Evolutionary conservation across 2,888 invertebrate genomes (phyloP), one percentile per base, ranked within the genome.

Genomic region (Callyntrura sp.): DNA sequence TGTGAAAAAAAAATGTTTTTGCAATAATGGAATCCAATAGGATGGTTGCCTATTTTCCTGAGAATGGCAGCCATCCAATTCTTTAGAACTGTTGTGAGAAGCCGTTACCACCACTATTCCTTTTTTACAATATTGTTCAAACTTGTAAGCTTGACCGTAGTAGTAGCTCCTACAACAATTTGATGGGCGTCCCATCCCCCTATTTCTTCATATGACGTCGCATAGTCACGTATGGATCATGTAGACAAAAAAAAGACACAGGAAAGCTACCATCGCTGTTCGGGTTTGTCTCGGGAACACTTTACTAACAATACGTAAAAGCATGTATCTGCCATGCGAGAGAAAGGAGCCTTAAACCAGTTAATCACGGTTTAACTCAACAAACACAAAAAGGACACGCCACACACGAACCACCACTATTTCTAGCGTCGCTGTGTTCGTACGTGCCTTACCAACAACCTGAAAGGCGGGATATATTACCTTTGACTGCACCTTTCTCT

Each of bases 31-130:
- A 87, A 81, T 87, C 81, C 81, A 81, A 81, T 82, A 87, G 82
- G 70, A 28, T 87, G 70, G 87, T 79, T 82, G 82, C 81, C 87
- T 81, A 87, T 87, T 87, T 87, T 87, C 81, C 73, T 70, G 87
- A 87, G 87, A 87, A 87, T 87, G 87, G 87, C 87, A 87, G 87
- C 87, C 48, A 87, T 87, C 87, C 87, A 87, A 87, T 87, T 87
- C 87, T 82, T 87, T 87, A 87, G 45, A 87, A 87, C 70, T 87
- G 87, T 82, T 86, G 87, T 70, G 81, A 87, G 73, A 70, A 57
- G 87, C 70, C 68, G 81, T 87, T 87, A 79, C 86, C 20, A 17
- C 35, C 6, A 35, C 35, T 35, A 35, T 35, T 78, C 86, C 85
- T 60, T 14, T 86, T 86, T 86, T 51, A 68, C 86, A 86, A 86